These are phyloP conservation scores for Pithys albifrons DNA, from an alignment of 2,113 vertebrate genomes.

Conservation along the genomic window DNA sequence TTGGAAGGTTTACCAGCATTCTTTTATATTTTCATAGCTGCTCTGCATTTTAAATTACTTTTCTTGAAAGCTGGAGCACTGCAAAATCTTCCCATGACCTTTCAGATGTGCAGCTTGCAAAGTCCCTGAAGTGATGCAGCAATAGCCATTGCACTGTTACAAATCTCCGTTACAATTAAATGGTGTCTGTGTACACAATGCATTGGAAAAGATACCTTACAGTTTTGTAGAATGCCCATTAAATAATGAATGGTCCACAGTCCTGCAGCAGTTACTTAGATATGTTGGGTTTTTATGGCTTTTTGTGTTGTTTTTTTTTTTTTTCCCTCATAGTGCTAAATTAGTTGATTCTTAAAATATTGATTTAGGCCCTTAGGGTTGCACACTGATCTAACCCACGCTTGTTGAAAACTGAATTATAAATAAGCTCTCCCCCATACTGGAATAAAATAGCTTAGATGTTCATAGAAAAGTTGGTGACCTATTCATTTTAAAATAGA, in stretches of 20 bases:
- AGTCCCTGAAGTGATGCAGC: not conserved
- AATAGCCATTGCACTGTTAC: not conserved
- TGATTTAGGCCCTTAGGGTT: slow-evolving; percentile 52
- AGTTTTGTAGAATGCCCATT: slow-evolving; percentile 9
- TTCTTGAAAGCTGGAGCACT: not conserved
- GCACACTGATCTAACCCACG: not conserved
- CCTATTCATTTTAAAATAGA: not conserved
- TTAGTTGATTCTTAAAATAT: slow-evolving; percentile 55
- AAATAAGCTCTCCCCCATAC: not conserved
- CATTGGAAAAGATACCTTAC: slow-evolving; percentile 1
- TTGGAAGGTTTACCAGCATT: not conserved
- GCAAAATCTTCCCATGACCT: not conserved
- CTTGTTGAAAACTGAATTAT: slow-evolving; percentile 45
- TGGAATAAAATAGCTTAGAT: slow-evolving; percentile 16
- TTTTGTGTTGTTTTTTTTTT: not conserved
- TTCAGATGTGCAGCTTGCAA: not conserved
- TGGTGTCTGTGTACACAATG: not conserved
- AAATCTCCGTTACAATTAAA: slow-evolving; percentile 20
- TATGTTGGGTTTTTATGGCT: not conserved
- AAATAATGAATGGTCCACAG: slow-evolving; percentile 39
- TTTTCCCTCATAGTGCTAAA: slow-evolving; percentile 33
- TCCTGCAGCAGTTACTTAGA: slow-evolving; percentile 47
- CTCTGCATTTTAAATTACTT: not conserved
- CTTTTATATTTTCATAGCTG: not conserved
- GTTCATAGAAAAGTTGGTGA: not conserved